A percentile compares a stretch with the other conserved stretches of the same genome.
These are phyloP conservation scores for Eilema caniola DNA, from an alignment of 2,888 invertebrate species.

Conservation along the genomic window DNA sequence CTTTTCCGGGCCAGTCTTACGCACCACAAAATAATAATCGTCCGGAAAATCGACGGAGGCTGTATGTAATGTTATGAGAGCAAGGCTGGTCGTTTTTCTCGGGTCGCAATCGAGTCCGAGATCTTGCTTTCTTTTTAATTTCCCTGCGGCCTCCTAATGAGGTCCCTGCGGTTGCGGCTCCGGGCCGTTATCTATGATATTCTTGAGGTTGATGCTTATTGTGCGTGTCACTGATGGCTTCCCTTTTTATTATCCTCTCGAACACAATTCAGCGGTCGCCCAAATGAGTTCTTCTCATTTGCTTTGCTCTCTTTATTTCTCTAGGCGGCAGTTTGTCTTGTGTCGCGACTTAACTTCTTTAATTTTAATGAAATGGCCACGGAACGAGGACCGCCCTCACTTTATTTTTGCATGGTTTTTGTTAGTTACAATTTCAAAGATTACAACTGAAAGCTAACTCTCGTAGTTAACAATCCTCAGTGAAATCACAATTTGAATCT, in stretches of 20 bases:
- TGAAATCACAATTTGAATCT: slow-evolving; percentile 5
- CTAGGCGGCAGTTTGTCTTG: slow-evolving; percentile 84
- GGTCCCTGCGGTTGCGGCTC: slow-evolving; percentile 79
- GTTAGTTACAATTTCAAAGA: slow-evolving; percentile 43
- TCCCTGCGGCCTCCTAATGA: slow-evolving; percentile 87
- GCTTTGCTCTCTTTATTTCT: slow-evolving; percentile 86
- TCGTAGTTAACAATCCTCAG: slow-evolving; percentile 2
- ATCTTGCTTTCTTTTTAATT: slow-evolving; percentile 87
- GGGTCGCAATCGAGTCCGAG: slow-evolving; percentile 85
- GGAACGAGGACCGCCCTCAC: slow-evolving; percentile 57
- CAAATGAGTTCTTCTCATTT: slow-evolving; percentile 86
- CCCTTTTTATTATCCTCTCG: slow-evolving; percentile 87
- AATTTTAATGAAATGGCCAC: slow-evolving; percentile 76
- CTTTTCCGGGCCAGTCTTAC: slow-evolving; percentile 82
- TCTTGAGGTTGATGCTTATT: slow-evolving; percentile 88
- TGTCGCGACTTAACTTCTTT: slow-evolving; percentile 81
- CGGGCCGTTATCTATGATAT: slow-evolving; percentile 86
- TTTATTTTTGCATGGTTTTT: slow-evolving; percentile 64
- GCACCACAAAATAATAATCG: slow-evolving; percentile 87
- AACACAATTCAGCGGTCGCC: slow-evolving; percentile 85
- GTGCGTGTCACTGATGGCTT: slow-evolving; percentile 87
- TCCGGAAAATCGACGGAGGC: slow-evolving; percentile 85
- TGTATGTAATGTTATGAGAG: slow-evolving; percentile 87
- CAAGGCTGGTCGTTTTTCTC: slow-evolving; percentile 82
- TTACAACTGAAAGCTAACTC: slow-evolving; percentile 13